phyloP scores from a whole-genome alignment of 2,113 vertebrate species.

The Lanius ludovicianus region DNA sequence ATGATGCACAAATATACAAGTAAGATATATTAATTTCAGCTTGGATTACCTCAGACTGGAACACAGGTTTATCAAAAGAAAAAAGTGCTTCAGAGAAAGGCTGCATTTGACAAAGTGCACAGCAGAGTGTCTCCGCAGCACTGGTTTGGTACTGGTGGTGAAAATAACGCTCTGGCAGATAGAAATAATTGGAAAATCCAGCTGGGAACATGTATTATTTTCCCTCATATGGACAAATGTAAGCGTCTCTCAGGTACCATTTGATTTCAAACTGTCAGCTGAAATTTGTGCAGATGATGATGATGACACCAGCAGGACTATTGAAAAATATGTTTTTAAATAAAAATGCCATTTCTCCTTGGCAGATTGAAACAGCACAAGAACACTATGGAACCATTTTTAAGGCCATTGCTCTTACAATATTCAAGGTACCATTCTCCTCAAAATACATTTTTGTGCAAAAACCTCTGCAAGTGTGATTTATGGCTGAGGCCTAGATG shows the following conservation, averaged over 20 bases:
- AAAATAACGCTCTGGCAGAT: neutral
- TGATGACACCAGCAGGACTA: conserved; percentile 38
- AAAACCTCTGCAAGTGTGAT: neutral
- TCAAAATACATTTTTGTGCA: neutral
- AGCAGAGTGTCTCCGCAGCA: neutral
- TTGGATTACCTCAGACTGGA: neutral
- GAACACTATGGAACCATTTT: neutral
- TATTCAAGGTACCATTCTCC: neutral
- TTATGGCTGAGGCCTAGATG: neutral
- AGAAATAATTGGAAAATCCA: conserved; percentile 22
- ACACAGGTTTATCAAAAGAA: neutral
- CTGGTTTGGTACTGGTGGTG: neutral
- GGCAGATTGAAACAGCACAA: conserved; percentile 5
- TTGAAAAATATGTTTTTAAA: conserved; percentile 46
- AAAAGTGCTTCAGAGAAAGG: neutral
- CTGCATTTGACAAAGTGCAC: neutral
- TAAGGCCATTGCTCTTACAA: neutral
- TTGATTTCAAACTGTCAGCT: conserved; percentile 42
- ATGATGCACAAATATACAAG: neutral
- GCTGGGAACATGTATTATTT: conserved; percentile 2
- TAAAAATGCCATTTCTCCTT: conserved; percentile 26
- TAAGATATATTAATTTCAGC: neutral
- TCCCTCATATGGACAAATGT: neutral
- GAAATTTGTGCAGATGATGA: conserved; percentile 51
- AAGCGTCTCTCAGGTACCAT: neutral